Evolutionary conservation across 2,797 vertebrate genomes (phyloP), one percentile per base, ranked within the genome.

Genomic region (Bucorvus abyssinicus): DNA sequence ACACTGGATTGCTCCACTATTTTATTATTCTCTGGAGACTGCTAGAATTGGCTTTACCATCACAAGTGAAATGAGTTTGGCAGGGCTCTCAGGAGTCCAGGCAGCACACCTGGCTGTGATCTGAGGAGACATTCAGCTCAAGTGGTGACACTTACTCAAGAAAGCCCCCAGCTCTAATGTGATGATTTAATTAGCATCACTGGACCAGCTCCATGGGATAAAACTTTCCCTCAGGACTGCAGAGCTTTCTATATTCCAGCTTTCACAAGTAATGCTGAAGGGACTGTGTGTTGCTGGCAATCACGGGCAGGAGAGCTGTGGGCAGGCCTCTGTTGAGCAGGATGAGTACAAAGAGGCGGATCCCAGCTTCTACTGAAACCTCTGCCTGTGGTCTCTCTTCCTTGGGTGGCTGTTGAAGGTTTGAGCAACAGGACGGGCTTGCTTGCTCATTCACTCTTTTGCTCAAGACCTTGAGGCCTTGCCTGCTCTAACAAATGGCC

Each of bases 51-150:
- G 92, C 79, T 63, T 82, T 50, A 83, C 92, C 76, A 90, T 95
- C 91, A 95, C 95, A 95, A 90, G 75, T 94, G 94, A 85, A 93
- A 89, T 87, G 81, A 93, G 95, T 84, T 95, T 92, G 94, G 93
- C 91, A 91, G 96, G 73, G 53, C 91, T 82, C 89, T 89, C 87
- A 77, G 87, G 63, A 93, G 79, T 87, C 44, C n/a, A 59, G 63
- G 88, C 78, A 56, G 83, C 83, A 93, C 86, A 95, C 93, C 94
- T 95, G 95, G 78, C 84, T 6, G 3, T 42, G 50, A 73, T 79
- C 34, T 40, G 86, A 95, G 56, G 89, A 74, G 49, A 1, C 4
- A 91, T 89, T 94, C 81, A 89, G 86, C 78, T 88, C 91, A 64
- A 95, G 78, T 65, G 56, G 42, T 95, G 95, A 95, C 88, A 90